Evolutionary conservation across 2,797 vertebrate species (phyloP).

Genomic region (Spinibarbus caldwelli): DNA sequence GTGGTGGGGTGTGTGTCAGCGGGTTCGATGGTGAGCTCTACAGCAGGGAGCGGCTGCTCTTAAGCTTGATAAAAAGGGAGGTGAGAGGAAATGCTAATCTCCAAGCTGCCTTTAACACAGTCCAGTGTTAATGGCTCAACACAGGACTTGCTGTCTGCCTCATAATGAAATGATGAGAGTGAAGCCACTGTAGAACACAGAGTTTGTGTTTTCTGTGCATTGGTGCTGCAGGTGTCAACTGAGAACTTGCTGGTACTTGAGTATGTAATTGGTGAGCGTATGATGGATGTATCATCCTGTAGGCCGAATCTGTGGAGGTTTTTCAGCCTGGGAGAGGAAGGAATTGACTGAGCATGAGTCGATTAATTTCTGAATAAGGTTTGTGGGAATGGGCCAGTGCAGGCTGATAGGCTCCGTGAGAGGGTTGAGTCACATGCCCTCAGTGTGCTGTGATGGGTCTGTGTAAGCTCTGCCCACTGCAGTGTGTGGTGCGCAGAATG

Average conservation of each 20-base stretch:
- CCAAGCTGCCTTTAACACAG: constrained; percentile 25
- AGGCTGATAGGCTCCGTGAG: constrained; percentile 12
- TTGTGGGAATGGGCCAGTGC: not conserved
- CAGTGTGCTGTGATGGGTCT: not conserved
- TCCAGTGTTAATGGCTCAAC: not conserved
- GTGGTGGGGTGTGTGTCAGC: constrained; percentile 44
- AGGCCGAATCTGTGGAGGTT: not conserved
- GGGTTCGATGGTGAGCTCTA: constrained; percentile 22
- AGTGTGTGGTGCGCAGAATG: constrained; percentile 50
- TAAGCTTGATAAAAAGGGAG: constrained; percentile 44
- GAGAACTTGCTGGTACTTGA: constrained; percentile 20
- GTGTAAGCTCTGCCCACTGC: constrained; percentile 30
- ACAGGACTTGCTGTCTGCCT: not conserved
- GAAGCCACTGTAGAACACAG: not conserved
- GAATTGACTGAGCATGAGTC: constrained; percentile 9
- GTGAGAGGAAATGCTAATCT: constrained; percentile 47
- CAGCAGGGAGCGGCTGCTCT: constrained; percentile 21
- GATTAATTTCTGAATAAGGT: not conserved
- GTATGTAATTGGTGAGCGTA: constrained; percentile 1
- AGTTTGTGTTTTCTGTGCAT: constrained; percentile 10
- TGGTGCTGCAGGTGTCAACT: not conserved
- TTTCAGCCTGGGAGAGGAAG: constrained; percentile 9
- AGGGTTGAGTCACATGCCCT: constrained; percentile 32
- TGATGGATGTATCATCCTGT: constrained; percentile 10
- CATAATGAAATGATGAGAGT: not conserved